Evolutionary conservation across 2,888 invertebrate species (phyloP), one percentile per base, ranked within the genome.

Genomic region (Eristalis pertinax): DNA sequence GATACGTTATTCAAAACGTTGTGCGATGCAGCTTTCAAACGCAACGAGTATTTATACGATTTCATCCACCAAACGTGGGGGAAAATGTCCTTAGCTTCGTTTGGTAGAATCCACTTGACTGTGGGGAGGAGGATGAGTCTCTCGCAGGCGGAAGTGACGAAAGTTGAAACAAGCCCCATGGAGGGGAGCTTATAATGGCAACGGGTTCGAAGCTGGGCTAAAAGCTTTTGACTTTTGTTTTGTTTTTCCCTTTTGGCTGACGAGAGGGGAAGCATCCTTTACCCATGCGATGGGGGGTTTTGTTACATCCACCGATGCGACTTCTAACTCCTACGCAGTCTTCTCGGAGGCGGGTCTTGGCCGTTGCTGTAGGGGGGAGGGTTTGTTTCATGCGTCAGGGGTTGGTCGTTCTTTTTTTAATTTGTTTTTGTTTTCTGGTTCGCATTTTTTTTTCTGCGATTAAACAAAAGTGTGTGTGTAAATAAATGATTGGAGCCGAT

Each of bases 1-100:
- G 79, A 80, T 87, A 87, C 84, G 87, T 79, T 87, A 87, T 72
- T 87, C 72, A 87, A 80, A 84, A 87, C 87, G 87, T 80, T 76
- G 83, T 87, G 87, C 84, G 87, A 87, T 87, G 80, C 87, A 87
- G 84, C 87, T 87, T 87, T 87, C 60, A 76, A 87, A 87, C 56
- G 72, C 87, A 84, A 77, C 80, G 87, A 50, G 84, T 87, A 84
- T 87, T 87, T 87, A 87, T 87, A 87, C 67, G 80, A 84, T 84
- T 81, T 84, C 32, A 67, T 60, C 32, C 19, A 58, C 29, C 41
- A 62, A 67, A 63, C 32, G 50, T 41, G 64, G 62, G 76, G 58
- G 63, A 35, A 63, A 68, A 41, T 77, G 26, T 58, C 69, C 63
- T 84, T 79, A 64, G 80, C 38, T 73, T 75, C 35, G 50, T 67